These are phyloP conservation scores for Pachypeltis micranthus DNA, from an alignment of 1,140 invertebrate genomes.

Conservation along the genomic window DNA sequence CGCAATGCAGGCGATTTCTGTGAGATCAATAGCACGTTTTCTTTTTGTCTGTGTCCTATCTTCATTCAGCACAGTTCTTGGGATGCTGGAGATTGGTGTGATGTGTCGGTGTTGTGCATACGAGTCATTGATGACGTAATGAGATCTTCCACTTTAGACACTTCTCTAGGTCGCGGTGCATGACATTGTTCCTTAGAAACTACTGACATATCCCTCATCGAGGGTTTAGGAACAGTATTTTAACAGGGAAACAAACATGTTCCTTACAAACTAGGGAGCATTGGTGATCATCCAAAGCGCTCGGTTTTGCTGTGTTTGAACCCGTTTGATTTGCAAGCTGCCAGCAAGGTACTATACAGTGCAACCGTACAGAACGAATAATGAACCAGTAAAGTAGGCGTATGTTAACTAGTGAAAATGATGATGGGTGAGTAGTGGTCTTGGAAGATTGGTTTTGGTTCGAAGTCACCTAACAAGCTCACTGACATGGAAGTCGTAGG, in stretches of 20 bases:
- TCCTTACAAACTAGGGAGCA: too few species aligned
- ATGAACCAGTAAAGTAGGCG: neutral
- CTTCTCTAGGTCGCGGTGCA: neutral
- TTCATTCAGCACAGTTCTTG: neutral
- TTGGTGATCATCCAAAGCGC: too few species aligned
- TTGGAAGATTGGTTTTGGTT: neutral
- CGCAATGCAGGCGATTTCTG: neutral
- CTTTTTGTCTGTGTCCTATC: neutral
- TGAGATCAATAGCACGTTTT: too few species aligned
- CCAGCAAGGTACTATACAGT: too few species aligned
- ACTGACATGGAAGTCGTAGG: neutral
- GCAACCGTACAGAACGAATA: neutral
- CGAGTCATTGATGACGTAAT: neutral
- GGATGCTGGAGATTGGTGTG: neutral
- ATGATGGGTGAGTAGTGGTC: too few species aligned
- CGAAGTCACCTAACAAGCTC: neutral
- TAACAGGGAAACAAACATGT: too few species aligned
- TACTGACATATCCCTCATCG: too few species aligned
- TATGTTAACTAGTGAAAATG: neutral
- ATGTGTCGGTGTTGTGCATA: too few species aligned
- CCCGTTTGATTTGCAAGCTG: neutral
- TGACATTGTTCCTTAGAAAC: neutral
- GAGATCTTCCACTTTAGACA: neutral
- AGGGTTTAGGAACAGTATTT: too few species aligned
- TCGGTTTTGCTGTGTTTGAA: neutral